A percentile compares a stretch with the other conserved stretches of the same genome.
Evolutionary conservation across 2,113 vertebrate genomes (phyloP).

Genomic region (Pionites leucogaster): DNA sequence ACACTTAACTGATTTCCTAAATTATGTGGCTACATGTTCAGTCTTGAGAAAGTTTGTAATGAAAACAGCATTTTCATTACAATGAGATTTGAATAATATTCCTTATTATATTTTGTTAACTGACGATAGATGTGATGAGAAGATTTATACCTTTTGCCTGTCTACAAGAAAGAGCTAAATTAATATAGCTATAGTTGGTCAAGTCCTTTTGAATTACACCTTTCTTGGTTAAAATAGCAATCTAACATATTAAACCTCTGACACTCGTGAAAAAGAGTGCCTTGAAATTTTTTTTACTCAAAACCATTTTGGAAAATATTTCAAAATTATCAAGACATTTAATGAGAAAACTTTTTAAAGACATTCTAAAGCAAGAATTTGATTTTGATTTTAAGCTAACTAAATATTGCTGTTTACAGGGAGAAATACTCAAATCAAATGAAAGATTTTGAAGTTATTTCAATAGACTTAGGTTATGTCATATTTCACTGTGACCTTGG

Average conservation of each 20-base stretch:
- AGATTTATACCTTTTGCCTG: background rate
- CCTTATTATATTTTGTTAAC: background rate
- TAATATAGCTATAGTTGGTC: background rate
- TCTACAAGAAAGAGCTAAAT: background rate
- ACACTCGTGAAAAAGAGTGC: background rate
- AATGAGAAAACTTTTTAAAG: background rate
- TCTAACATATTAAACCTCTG: background rate
- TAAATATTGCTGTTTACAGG: background rate
- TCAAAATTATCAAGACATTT: background rate
- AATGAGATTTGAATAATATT: background rate
- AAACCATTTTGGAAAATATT: background rate
- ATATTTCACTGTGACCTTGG: background rate
- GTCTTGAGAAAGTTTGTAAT: background rate
- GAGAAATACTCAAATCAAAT: background rate
- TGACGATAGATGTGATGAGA: background rate
- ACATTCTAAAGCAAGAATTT: background rate
- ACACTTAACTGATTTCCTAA: background rate
- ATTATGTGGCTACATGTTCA: background rate
- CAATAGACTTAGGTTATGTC: background rate
- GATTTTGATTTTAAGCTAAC: background rate
- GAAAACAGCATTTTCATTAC: background rate
- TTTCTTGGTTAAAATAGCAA: background rate
- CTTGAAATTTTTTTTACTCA: background rate
- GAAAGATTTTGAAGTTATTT: background rate
- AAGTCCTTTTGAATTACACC: background rate